Conservation (phyloP, 2,888 invertebrate genomes). For the Xylota segnis region DNA sequence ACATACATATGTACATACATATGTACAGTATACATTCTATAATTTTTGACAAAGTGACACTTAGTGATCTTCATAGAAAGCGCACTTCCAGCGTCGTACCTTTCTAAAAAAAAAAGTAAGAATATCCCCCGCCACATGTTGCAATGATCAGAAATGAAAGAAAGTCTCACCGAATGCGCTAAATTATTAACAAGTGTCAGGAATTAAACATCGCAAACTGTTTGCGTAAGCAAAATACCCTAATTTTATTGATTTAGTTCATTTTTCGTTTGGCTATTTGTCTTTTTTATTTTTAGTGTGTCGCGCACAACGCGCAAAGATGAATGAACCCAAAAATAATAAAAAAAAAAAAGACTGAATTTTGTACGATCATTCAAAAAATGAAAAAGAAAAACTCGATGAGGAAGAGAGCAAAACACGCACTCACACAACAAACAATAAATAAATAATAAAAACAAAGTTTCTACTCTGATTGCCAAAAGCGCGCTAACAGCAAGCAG, state of each 20-base stretch:
- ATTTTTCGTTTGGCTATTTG: neutral
- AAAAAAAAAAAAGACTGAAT: conserved; percentile 1
- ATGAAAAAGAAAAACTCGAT: neutral
- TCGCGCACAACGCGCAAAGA: conserved; percentile 29
- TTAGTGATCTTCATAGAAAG: neutral
- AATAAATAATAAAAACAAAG: conserved; percentile 27
- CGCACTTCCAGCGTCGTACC: neutral
- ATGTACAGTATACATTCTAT: no score
- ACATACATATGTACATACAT: no score
- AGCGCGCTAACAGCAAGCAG: conserved; percentile 1
- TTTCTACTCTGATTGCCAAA: conserved; percentile 39
- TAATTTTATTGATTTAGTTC: conserved; percentile 17
- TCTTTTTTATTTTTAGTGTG: conserved; percentile 19
- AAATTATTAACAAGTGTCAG: conserved; percentile 1
- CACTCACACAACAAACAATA: conserved; percentile 21
- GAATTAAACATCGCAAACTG: neutral
- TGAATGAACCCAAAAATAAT: conserved; percentile 48
- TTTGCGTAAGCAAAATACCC: neutral
- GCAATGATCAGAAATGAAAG: no score
- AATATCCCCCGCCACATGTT: no score
- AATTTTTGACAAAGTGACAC: no score
- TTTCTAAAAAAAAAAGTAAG: no score
- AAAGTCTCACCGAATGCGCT: neutral
- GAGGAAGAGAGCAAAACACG: conserved; percentile 16
- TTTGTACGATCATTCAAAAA: neutral